A percentile compares a stretch with the other conserved stretches of the same genome.
Evolutionary conservation across 2,797 vertebrate species (phyloP).

Genomic region (Myotis myotis): DNA sequence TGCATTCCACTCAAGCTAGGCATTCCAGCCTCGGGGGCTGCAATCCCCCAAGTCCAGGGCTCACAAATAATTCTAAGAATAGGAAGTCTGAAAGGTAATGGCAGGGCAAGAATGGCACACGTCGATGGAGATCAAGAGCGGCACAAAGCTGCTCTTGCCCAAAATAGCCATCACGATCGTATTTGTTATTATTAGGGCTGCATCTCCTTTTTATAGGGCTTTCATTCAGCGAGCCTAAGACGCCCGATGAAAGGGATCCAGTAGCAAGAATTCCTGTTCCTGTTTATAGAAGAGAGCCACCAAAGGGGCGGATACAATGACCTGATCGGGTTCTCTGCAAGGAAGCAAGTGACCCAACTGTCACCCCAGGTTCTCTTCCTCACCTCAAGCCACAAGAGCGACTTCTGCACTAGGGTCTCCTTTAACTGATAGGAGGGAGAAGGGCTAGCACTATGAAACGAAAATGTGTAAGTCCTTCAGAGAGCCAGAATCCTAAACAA

Average conservation of each 20-base stretch:
- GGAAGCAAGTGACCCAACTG: not conserved
- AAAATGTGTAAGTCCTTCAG: not conserved
- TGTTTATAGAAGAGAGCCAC: constrained; percentile 62
- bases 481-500: not conserved
- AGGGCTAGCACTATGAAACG: not conserved
- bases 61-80: constrained; percentile 33
- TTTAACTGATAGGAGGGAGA: not conserved
- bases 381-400: not conserved
- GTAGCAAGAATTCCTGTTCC: constrained; percentile 59
- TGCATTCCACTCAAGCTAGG: constrained; percentile 83
- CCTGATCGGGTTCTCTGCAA: constrained; percentile 24
- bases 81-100: constrained; percentile 74
- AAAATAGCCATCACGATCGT: constrained; percentile 48
- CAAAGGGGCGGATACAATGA: not conserved
- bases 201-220: constrained; percentile 55
- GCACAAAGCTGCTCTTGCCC: not conserved
- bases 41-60: constrained; percentile 63
- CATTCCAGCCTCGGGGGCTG: constrained; percentile 68
- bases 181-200: constrained; percentile 68
- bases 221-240: constrained; percentile 72
- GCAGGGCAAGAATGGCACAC: constrained; percentile 68
- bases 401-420: not conserved
- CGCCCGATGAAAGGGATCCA: constrained; percentile 46
- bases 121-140: not conserved
- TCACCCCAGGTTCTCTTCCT: not conserved